Evolutionary conservation across 2,113 vertebrate species (phyloP).

Genomic region (Caloenas nicobarica): DNA sequence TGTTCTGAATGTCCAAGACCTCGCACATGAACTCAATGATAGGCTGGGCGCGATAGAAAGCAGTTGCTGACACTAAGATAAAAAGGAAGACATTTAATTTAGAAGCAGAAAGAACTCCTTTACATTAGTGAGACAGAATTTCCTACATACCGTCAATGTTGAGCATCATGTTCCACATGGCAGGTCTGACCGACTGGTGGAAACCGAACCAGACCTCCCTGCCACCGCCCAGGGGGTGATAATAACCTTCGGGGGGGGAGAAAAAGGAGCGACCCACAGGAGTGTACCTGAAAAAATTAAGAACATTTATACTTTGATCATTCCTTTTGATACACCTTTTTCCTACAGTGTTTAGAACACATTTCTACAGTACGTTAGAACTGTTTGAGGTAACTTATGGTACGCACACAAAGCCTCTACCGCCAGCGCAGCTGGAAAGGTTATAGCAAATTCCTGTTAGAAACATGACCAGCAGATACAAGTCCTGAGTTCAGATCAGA

Average conservation of each 20-base stretch:
- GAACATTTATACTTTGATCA: not conserved
- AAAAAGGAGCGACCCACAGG: constrained; percentile 98
- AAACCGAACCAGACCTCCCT: constrained; percentile 99
- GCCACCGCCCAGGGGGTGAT: constrained; percentile 96
- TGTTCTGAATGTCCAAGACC: constrained; percentile 97
- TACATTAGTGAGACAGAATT: not conserved
- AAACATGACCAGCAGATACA: constrained; percentile 48
- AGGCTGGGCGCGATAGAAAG: constrained; percentile 98
- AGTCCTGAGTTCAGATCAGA: constrained; percentile 19
- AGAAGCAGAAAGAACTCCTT: not conserved
- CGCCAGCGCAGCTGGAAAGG: not conserved
- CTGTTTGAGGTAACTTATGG: not conserved
- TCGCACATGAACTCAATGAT: constrained; percentile 99
- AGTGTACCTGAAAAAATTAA: constrained; percentile 84
- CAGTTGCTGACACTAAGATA: constrained; percentile 91
- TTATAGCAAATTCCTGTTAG: not conserved
- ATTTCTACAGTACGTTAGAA: not conserved
- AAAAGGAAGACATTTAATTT: not conserved
- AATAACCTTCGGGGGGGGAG: constrained; percentile 97
- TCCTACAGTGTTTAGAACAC: not conserved
- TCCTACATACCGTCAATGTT: constrained; percentile 91
- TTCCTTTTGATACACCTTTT: not conserved
- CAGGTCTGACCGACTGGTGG: constrained; percentile 97
- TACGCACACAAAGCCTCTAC: not conserved
- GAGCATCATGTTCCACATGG: constrained; percentile 99